phyloP scores from a whole-genome alignment of 2,113 vertebrate species.

The Ceuthmochares aereus region DNA sequence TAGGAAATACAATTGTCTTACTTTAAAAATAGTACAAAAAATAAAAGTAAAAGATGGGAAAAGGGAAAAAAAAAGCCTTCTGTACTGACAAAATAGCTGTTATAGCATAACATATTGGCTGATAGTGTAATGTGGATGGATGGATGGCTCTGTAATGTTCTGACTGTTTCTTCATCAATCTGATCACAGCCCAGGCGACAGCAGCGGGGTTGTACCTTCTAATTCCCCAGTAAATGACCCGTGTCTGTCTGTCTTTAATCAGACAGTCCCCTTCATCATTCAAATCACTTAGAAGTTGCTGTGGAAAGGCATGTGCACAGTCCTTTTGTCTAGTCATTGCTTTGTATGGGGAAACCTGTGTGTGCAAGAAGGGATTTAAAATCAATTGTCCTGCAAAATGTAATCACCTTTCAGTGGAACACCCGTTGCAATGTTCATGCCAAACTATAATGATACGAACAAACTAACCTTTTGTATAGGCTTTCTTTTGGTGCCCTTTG shows the following conservation, averaged over 20 bases:
- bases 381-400: not conserved
- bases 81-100: not conserved
- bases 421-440: not conserved
- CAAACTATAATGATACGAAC: not conserved
- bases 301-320: not conserved
- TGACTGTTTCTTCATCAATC: not conserved
- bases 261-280: not conserved
- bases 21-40: not conserved
- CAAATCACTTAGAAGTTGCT: not conserved
- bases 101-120: not conserved
- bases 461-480: not conserved
- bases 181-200: not conserved
- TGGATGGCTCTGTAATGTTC: not conserved
- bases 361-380: not conserved
- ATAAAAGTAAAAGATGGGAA: too few species aligned
- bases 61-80: not conserved
- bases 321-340: not conserved
- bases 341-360: not conserved
- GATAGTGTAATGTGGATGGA: not conserved
- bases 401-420: slow-evolving; percentile 1
- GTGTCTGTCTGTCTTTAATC: not conserved
- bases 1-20: not conserved
- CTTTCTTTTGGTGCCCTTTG: not conserved
- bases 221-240: not conserved
- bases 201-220: not conserved